These are phyloP conservation scores for Harpagoxenus sublaevis DNA, from an alignment of 2,888 invertebrate species.

Conservation along the genomic window DNA sequence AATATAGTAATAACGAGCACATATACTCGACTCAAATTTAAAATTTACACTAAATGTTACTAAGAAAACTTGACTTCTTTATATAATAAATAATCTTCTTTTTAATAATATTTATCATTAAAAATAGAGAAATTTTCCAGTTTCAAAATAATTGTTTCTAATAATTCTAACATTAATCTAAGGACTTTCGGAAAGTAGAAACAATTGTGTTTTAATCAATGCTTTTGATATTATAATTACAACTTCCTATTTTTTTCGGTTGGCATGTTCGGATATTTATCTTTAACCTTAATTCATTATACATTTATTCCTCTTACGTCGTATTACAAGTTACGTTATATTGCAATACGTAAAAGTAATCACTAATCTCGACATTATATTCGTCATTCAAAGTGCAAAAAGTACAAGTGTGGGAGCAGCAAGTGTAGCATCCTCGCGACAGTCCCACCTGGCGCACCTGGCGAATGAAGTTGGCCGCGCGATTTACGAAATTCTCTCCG, in stretches of 20 bases:
- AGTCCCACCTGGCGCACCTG: too few relatives aligned
- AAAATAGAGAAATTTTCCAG: neutral
- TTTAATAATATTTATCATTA: neutral
- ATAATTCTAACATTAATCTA: neutral
- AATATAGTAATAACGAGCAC: neutral
- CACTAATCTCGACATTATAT: too few relatives aligned
- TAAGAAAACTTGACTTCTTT: neutral
- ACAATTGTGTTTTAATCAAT: neutral
- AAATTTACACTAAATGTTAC: neutral
- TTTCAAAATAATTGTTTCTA: neutral
- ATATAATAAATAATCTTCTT: neutral
- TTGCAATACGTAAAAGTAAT: too few relatives aligned
- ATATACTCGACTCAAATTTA: neutral
- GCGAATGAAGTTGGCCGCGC: too few relatives aligned
- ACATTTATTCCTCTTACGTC: too few relatives aligned
- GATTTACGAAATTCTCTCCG: too few relatives aligned
- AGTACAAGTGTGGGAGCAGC: too few relatives aligned
- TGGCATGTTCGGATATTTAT: too few relatives aligned
- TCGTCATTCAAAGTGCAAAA: too few relatives aligned
- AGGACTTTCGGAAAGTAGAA: neutral
- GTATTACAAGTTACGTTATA: too few relatives aligned
- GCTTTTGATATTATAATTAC: neutral
- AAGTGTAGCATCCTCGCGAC: too few relatives aligned
- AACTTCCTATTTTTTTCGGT: neutral
- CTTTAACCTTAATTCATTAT: too few relatives aligned